These are phyloP conservation scores for Struthidea cinerea DNA, from an alignment of 2,113 vertebrate species.

Conservation along the genomic window DNA sequence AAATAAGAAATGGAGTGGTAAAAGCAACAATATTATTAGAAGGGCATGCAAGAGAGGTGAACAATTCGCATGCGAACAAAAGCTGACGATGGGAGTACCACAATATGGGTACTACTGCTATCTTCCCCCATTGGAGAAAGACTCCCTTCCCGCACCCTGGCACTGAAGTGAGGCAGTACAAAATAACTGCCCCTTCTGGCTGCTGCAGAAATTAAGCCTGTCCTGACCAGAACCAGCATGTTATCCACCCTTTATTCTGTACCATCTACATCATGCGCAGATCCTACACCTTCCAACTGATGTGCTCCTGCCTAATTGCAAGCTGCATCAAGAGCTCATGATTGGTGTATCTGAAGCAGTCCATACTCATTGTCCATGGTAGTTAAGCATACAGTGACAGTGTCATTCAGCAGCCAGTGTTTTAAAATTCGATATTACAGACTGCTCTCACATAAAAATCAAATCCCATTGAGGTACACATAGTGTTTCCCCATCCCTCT, in stretches of 20 bases:
- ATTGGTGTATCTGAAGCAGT: neutral
- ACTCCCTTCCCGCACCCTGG: neutral
- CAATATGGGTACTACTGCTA: neutral
- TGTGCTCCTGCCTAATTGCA: fast-evolving
- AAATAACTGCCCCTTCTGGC: neutral
- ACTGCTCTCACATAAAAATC: neutral
- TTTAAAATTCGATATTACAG: neutral
- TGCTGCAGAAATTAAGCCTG: neutral
- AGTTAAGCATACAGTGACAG: neutral
- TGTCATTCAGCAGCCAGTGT: neutral
- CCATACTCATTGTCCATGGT: neutral
- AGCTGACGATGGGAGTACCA: fast-evolving
- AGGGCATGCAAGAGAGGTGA: neutral
- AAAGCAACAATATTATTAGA: neutral
- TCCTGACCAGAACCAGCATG: neutral
- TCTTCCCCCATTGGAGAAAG: fast-evolving
- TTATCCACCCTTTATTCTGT: neutral
- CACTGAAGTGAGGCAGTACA: neutral
- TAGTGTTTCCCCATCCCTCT: neutral
- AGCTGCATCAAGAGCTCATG: neutral
- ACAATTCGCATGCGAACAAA: fast-evolving
- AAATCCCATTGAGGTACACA: neutral
- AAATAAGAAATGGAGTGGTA: neutral
- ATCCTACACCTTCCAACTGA: neutral
- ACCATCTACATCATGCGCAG: neutral